Evolutionary conservation across 2,797 vertebrate genomes (phyloP).

Genomic region (Gadopsis bispinosus): DNA sequence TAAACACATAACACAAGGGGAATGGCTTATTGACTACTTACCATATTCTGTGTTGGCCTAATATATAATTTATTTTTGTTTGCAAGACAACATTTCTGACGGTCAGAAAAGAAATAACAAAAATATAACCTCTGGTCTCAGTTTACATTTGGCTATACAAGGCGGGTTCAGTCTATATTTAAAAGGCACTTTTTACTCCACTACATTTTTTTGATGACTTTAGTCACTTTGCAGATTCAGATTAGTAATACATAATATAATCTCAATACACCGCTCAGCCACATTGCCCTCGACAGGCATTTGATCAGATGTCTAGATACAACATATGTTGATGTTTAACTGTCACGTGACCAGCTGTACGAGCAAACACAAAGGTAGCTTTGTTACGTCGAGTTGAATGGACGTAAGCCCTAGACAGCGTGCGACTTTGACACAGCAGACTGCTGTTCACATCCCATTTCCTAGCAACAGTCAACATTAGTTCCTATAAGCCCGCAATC

Average conservation of each 20-base stretch:
- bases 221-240: too few species aligned
- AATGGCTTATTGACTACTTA: too few species aligned
- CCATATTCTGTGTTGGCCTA: too few species aligned
- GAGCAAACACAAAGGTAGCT: background rate
- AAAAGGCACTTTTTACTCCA: too few species aligned
- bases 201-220: too few species aligned
- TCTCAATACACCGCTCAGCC: too few species aligned
- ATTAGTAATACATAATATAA: too few species aligned
- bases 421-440: background rate
- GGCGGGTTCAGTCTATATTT: too few species aligned
- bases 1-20: too few species aligned
- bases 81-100: too few species aligned
- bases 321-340: background rate
- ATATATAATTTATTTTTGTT: too few species aligned
- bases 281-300: background rate
- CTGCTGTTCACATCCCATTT: constrained; percentile 7
- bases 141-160: background rate
- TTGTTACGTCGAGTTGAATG: background rate
- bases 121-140: background rate
- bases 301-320: background rate
- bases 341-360: background rate
- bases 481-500: constrained; percentile 14
- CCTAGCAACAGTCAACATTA: constrained; percentile 23
- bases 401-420: background rate
- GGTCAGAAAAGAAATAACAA: background rate